Conservation (phyloP, 2,113 vertebrate genomes). For the Zosterops hypoxanthus region DNA sequence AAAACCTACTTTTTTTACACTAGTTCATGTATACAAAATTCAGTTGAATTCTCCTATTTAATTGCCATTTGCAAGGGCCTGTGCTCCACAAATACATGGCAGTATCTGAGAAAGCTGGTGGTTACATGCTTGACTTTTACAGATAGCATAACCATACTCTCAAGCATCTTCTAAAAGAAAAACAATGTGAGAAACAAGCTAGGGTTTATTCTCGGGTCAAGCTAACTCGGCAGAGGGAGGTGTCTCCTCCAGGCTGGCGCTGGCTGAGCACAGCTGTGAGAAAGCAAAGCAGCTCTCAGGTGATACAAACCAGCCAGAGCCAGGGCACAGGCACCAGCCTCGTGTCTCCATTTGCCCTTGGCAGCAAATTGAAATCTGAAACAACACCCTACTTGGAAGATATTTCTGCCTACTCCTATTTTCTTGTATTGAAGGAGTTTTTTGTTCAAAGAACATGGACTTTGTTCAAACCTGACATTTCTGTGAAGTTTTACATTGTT, state of each 20-base stretch:
- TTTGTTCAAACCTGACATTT: slow-evolving; percentile 25
- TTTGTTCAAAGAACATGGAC: neutral
- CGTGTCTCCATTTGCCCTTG: neutral
- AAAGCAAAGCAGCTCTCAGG: neutral
- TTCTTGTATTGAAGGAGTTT: neutral
- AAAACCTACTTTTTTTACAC: accelerated
- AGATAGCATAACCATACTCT: neutral
- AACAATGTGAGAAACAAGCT: neutral
- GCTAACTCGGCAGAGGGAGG: neutral
- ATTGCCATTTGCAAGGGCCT: neutral
- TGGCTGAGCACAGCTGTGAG: neutral
- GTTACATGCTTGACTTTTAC: neutral
- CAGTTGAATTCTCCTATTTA: neutral
- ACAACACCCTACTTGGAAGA: neutral
- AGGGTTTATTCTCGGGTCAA: neutral
- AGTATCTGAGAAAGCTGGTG: neutral
- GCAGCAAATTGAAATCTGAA: neutral
- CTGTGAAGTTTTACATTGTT: neutral
- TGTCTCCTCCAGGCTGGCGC: neutral
- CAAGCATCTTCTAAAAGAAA: neutral
- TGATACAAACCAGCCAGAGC: neutral
- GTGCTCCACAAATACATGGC: neutral
- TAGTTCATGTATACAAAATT: neutral
- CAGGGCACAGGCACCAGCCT: neutral
- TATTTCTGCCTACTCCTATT: slow-evolving; percentile 7